These are phyloP conservation scores for Chondrosia reniformis DNA, from an alignment of 37 sponge, comb jelly and placozoan genomes.

Conservation along the genomic window DNA sequence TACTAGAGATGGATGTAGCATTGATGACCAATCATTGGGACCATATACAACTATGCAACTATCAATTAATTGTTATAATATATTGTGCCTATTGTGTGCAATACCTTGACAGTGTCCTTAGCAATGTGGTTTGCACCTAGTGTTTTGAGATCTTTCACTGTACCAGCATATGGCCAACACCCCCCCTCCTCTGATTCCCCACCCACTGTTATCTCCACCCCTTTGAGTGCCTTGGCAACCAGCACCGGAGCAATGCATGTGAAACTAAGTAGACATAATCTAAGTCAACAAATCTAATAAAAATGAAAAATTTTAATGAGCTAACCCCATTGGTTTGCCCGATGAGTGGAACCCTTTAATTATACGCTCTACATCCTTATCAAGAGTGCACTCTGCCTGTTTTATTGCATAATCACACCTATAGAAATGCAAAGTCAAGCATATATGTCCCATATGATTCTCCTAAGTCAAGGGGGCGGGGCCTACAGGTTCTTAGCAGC, in stretches of 20 bases:
- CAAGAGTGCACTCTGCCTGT: background rate
- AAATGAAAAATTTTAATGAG: background rate
- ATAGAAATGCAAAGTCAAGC: background rate
- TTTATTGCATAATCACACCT: background rate
- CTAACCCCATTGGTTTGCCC: constrained; percentile 82
- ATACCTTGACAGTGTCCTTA: constrained; percentile 61
- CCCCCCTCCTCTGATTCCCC: constrained; percentile 61
- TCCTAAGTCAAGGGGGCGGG: background rate
- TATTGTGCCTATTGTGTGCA: no score
- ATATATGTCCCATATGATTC: background rate
- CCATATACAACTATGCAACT: no score
- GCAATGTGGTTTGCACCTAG: constrained; percentile 76
- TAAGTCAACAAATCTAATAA: background rate
- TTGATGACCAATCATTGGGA: no score
- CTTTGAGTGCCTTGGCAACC: constrained; percentile 67
- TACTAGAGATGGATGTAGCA: no score
- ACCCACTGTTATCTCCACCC: constrained; percentile 73
- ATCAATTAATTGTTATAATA: no score
- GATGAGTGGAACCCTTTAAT: constrained; percentile 55
- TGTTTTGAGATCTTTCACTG: constrained; percentile 58
- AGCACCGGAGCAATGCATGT: constrained; percentile 89
- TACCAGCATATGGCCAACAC: constrained; percentile 74
- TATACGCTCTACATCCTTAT: constrained; percentile 55
- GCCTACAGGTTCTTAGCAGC: constrained; percentile 90
- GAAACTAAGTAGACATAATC: constrained; percentile 25